Conservation (phyloP, 2,888 invertebrate species). For the Oxyteleia sp. region DNA sequence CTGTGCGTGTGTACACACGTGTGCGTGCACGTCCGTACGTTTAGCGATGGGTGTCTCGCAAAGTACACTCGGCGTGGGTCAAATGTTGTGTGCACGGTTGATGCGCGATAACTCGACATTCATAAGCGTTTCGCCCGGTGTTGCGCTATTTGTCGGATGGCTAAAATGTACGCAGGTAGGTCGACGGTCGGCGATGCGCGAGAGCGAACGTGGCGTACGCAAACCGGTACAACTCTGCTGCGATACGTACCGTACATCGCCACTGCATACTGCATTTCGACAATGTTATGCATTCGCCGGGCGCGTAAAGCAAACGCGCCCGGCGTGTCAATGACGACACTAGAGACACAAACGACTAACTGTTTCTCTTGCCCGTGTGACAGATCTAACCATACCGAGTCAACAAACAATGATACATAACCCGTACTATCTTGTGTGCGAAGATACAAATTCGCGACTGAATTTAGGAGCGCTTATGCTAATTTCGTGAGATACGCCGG, state of each 20-base stretch:
- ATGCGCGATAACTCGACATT: conserved; percentile 69
- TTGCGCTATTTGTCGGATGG: conserved; percentile 68
- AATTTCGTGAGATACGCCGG: conserved; percentile 36
- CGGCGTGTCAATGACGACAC: conserved; percentile 73
- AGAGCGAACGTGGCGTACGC: conserved; percentile 27
- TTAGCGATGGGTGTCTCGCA: conserved; percentile 19
- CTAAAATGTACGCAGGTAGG: conserved; percentile 57
- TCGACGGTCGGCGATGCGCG: conserved; percentile 38
- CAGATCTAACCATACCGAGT: conserved; percentile 56
- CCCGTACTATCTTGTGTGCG: conserved; percentile 42
- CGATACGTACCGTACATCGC: conserved; percentile 55
- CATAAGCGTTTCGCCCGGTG: conserved; percentile 70
- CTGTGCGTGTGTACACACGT: conserved; percentile 6
- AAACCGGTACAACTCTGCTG: conserved; percentile 38
- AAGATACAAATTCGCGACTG: conserved; percentile 48
- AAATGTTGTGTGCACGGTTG: conserved; percentile 61
- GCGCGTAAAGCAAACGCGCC: conserved; percentile 76
- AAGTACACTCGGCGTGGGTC: conserved; percentile 53
- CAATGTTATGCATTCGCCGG: conserved; percentile 75
- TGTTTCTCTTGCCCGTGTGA: conserved; percentile 66
- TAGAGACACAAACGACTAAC: conserved; percentile 69
- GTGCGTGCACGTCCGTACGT: conserved; percentile 12
- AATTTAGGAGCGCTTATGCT: conserved; percentile 63
- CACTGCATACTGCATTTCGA: conserved; percentile 67
- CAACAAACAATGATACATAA: conserved; percentile 66